Percentiles rank a stretch among this genome's conserved stretches.
These are phyloP conservation scores for Anhinga anhinga DNA, from an alignment of 2,113 vertebrate genomes.

Conservation along the genomic window DNA sequence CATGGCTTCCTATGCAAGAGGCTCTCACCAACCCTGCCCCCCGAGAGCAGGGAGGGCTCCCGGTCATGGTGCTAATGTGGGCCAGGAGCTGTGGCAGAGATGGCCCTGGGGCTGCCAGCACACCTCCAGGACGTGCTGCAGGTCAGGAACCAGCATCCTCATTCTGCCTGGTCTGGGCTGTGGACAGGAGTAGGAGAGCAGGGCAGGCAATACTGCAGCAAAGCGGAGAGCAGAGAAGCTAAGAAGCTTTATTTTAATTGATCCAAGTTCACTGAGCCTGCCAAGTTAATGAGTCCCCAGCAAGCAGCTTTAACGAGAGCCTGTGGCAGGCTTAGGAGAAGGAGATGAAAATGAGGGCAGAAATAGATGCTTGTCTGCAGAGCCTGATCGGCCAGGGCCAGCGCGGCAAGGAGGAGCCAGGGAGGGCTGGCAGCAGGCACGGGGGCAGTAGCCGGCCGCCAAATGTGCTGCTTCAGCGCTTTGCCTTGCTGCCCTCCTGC, in stretches of 20 bases:
- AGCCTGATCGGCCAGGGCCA: not conserved
- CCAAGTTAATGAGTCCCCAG: constrained; percentile 55
- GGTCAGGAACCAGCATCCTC: accelerated
- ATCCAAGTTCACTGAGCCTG: constrained; percentile 34
- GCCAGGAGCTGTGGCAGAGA: not conserved
- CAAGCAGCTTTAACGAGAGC: constrained; percentile 42
- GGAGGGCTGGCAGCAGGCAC: not conserved
- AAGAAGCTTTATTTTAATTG: constrained; percentile 55
- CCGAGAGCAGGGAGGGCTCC: not conserved
- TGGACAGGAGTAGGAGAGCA: not conserved
- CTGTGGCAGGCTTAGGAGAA: not conserved
- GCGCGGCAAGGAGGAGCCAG: not conserved
- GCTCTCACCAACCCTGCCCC: not conserved
- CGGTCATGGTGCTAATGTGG: accelerated
- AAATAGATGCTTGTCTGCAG: constrained; percentile 17
- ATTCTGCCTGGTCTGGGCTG: not conserved
- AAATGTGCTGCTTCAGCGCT: not conserved
- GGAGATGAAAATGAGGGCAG: constrained; percentile 39
- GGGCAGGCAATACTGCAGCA: not conserved
- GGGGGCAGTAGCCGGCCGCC: not conserved
- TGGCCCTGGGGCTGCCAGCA: not conserved
- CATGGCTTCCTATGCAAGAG: not conserved
- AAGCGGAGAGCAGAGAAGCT: not conserved
- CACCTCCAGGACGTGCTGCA: not conserved
- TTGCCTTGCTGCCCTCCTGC: not conserved